These are phyloP conservation scores for Philypnodon macrostomus DNA, from an alignment of 2,797 vertebrate species.

Conservation along the genomic window DNA sequence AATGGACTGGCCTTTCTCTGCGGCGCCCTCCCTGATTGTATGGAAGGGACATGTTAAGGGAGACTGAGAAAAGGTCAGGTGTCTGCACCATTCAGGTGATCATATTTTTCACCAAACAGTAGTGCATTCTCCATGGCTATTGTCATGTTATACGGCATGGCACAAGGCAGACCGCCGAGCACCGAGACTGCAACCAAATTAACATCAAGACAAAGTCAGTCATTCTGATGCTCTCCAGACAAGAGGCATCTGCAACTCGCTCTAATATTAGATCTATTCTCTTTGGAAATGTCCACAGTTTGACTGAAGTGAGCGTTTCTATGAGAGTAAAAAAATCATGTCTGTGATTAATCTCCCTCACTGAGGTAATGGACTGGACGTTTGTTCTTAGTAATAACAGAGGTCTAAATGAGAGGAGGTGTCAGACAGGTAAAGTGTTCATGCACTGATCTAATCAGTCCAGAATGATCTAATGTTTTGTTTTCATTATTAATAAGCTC, in stretches of 20 bases:
- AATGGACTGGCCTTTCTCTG: constrained; percentile 86
- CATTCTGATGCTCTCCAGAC: constrained; percentile 46
- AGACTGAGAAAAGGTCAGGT: constrained; percentile 84
- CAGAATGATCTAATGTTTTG: constrained; percentile 66
- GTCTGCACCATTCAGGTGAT: constrained; percentile 82
- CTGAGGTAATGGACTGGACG: constrained; percentile 15
- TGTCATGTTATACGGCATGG: constrained; percentile 76
- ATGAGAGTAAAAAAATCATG: background rate
- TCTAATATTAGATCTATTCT: constrained; percentile 23
- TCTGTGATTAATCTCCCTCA: constrained; percentile 11
- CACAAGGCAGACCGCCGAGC: constrained; percentile 56
- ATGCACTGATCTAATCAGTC: constrained; percentile 64
- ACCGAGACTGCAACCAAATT: constrained; percentile 42
- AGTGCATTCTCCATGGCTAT: constrained; percentile 79
- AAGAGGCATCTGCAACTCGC: background rate
- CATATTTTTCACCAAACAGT: constrained; percentile 83
- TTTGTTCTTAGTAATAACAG: constrained; percentile 33
- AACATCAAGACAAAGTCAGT: constrained; percentile 52
- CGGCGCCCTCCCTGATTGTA: constrained; percentile 74
- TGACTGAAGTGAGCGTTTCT: background rate
- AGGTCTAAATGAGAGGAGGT: constrained; percentile 57
- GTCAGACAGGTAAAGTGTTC: constrained; percentile 61
- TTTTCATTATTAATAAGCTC: constrained; percentile 70
- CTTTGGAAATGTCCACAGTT: background rate
- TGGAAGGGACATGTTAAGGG: constrained; percentile 84